A percentile compares a stretch with the other conserved stretches of the same genome.
Conservation (phyloP, 1,140 invertebrate genomes). For the Teleopsis dalmanni region DNA sequence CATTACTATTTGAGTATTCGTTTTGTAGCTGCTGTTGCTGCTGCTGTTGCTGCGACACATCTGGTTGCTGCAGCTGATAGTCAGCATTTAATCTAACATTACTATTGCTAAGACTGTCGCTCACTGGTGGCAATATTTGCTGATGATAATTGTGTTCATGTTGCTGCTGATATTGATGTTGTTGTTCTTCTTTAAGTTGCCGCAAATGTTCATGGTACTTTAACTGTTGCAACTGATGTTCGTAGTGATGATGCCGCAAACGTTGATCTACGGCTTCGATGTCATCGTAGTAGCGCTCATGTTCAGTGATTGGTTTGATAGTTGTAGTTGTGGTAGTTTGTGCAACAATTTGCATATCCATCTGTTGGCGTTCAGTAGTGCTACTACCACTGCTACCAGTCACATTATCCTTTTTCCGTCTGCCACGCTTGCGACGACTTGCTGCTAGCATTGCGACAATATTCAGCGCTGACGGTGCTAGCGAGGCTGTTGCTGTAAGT, state of each 20-base stretch:
- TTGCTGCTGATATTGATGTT: neutral
- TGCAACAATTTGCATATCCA: neutral
- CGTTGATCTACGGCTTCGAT: too few species aligned
- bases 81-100: too few species aligned
- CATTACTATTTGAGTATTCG: conserved; percentile 18
- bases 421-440: conserved; percentile 33
- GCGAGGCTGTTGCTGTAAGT: conserved; percentile 28
- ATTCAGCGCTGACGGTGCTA: conserved; percentile 37
- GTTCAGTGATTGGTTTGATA: neutral
- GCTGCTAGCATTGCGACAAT: conserved; percentile 35
- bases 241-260: too few species aligned
- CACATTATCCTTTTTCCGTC: conserved; percentile 30
- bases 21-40: conserved; percentile 15
- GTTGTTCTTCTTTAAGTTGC: too few species aligned
- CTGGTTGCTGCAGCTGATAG: too few species aligned
- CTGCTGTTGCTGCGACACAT: conserved; percentile 12
- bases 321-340: neutral
- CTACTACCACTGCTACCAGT: conserved; percentile 13
- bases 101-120: too few species aligned
- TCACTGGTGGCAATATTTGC: conserved; percentile 4
- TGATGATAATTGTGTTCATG: neutral
- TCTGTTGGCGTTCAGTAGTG: neutral
- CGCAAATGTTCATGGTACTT: too few species aligned
- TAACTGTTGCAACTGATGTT: too few species aligned
- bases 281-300: too few species aligned